These are phyloP conservation scores for Elephas maximus DNA, from an alignment of 2,113 vertebrate genomes.

Conservation along the genomic window DNA sequence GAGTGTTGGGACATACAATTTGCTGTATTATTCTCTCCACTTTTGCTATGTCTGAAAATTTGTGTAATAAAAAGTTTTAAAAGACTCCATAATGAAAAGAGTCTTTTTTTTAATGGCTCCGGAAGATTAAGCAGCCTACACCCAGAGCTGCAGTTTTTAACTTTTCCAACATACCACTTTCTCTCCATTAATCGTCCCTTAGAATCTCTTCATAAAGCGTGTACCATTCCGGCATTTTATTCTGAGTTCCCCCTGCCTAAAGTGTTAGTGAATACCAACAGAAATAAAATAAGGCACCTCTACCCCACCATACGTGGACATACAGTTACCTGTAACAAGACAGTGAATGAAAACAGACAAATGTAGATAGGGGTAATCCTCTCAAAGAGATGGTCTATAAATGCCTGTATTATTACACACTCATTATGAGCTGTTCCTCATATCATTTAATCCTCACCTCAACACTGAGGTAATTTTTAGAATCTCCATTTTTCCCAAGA, in stretches of 20 bases:
- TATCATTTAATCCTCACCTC: not conserved
- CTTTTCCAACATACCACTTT: not conserved
- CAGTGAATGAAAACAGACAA: not conserved
- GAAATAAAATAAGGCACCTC: slow-evolving; percentile 8
- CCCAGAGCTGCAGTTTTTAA: not conserved
- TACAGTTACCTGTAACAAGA: not conserved
- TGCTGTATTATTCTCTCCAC: too few relatives aligned
- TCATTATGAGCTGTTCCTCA: not conserved
- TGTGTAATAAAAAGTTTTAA: not conserved
- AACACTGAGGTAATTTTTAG: not conserved
- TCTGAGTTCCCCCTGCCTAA: not conserved
- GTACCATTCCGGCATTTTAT: not conserved
- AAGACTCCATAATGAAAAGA: not conserved
- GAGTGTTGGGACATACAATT: too few relatives aligned
- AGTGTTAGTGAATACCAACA: not conserved
- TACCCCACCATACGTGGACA: not conserved
- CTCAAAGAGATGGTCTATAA: not conserved
- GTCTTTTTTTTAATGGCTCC: not conserved
- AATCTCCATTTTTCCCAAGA: not conserved
- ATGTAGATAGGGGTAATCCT: not conserved
- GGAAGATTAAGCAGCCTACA: not conserved
- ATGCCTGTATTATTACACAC: not conserved
- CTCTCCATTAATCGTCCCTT: not conserved
- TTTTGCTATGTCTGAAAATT: too few relatives aligned
- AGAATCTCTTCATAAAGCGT: slow-evolving; percentile 29